Conservation (phyloP, 1,140 invertebrate species). For the Antheraea pernyi region DNA sequence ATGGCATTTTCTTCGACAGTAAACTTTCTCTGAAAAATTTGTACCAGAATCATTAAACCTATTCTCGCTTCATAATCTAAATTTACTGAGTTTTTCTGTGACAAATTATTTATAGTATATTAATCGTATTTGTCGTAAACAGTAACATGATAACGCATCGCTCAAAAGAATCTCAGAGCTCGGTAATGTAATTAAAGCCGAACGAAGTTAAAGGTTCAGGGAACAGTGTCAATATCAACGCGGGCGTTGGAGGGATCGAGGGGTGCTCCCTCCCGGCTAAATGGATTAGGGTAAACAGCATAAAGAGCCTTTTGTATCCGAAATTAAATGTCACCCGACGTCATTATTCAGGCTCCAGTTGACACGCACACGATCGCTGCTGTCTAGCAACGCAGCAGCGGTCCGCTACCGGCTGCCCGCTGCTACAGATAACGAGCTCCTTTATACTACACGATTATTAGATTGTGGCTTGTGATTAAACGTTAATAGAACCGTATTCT, state of each 20-base stretch:
- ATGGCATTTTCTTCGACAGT: too few relatives aligned
- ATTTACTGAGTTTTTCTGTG: not conserved
- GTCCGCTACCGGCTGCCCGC: conserved; percentile 4
- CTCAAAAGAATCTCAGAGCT: conserved; percentile 17
- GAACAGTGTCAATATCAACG: conserved; percentile 60
- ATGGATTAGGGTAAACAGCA: conserved; percentile 75
- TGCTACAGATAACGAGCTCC: not conserved
- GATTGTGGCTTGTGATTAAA: not conserved
- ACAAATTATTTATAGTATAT: not conserved
- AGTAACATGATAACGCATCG: not conserved
- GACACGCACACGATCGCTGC: conserved; percentile 45
- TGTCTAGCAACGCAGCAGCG: conserved; percentile 16
- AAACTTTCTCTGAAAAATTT: too few relatives aligned
- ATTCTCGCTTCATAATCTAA: too few relatives aligned
- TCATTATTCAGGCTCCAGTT: conserved; percentile 65
- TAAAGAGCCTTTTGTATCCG: conserved; percentile 74
- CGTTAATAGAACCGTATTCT: not conserved
- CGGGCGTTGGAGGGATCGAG: conserved; percentile 27
- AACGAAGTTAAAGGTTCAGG: conserved; percentile 52
- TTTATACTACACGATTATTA: conserved; percentile 10
- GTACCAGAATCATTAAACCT: too few relatives aligned
- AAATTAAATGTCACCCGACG: conserved; percentile 73
- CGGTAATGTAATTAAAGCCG: conserved; percentile 57
- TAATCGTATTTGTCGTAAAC: not conserved
- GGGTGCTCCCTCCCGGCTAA: conserved; percentile 37